A percentile compares a stretch with the other conserved stretches of the same genome.
Conservation (phyloP, 2,888 invertebrate genomes). For the Blastobasis adustella region DNA sequence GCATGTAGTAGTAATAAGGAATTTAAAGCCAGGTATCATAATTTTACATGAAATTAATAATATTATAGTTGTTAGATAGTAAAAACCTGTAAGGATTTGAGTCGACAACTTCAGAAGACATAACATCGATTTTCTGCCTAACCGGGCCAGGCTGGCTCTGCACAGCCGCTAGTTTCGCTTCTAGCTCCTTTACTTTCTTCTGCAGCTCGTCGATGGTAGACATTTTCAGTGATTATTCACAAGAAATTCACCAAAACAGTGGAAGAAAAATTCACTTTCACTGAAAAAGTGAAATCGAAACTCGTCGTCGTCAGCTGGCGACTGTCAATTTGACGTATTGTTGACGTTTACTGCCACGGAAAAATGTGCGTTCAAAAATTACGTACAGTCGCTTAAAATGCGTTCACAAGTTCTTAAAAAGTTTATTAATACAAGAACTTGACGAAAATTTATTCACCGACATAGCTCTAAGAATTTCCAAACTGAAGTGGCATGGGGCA, state of each 20-base stretch:
- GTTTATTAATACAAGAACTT: too few species aligned
- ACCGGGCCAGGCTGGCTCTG: conserved; percentile 50
- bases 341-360: conserved; percentile 30
- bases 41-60: too few species aligned
- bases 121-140: conserved; percentile 87
- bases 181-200: conserved; percentile 77
- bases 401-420: background rate
- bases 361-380: too few species aligned
- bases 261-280: conserved; percentile 7
- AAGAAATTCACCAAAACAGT: conserved; percentile 12
- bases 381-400: background rate
- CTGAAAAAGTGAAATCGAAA: background rate
- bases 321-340: conserved; percentile 13
- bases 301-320: conserved; percentile 3
- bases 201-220: conserved; percentile 75
- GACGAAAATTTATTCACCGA: too few species aligned
- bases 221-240: conserved; percentile 57
- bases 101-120: conserved; percentile 98
- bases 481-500: too few species aligned
- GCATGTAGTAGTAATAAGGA: too few species aligned
- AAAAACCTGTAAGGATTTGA: conserved; percentile 96
- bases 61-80: background rate
- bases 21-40: too few species aligned
- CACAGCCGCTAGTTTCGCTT: conserved; percentile 74
- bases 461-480: too few species aligned